These are phyloP conservation scores for Noctua fimbriata DNA, from an alignment of 2,888 invertebrate genomes.

Conservation along the genomic window DNA sequence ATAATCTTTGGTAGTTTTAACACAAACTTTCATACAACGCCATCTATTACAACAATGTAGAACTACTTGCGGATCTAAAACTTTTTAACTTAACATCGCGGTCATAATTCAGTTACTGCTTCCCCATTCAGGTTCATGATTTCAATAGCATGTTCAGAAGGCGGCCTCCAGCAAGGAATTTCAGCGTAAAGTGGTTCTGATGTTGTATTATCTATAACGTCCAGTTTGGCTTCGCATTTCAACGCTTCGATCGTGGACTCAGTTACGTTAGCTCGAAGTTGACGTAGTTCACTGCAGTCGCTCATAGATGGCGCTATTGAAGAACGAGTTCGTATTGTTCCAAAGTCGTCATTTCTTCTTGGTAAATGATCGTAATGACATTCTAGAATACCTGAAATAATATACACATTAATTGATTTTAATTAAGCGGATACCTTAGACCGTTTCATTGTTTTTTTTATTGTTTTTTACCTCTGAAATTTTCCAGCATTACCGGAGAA, in stretches of 20 bases:
- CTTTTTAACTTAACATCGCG: slow-evolving; percentile 23
- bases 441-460: background rate
- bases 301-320: slow-evolving; percentile 83
- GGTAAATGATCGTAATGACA: slow-evolving; percentile 92
- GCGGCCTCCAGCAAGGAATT: slow-evolving; percentile 90
- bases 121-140: slow-evolving; percentile 86
- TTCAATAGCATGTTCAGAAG: slow-evolving; percentile 87
- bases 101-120: slow-evolving; percentile 89
- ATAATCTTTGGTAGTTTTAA: slow-evolving; percentile 67
- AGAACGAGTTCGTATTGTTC: slow-evolving; percentile 74
- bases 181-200: slow-evolving; percentile 92
- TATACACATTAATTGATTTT: background rate
- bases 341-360: slow-evolving; percentile 83
- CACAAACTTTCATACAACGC: slow-evolving; percentile 67
- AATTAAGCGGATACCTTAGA: background rate
- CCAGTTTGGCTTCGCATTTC: slow-evolving; percentile 86
- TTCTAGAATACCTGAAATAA: slow-evolving; percentile 87
- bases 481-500: slow-evolving; percentile 90
- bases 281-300: slow-evolving; percentile 75
- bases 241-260: slow-evolving; percentile 86
- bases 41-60: slow-evolving; percentile 73
- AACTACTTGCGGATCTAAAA: slow-evolving; percentile 44
- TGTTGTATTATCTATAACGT: slow-evolving; percentile 82
- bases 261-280: slow-evolving; percentile 76
- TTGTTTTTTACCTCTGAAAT: slow-evolving; percentile 86